Conservation (phyloP, 2,888 invertebrate genomes). For the Hoplodrina blanda region DNA sequence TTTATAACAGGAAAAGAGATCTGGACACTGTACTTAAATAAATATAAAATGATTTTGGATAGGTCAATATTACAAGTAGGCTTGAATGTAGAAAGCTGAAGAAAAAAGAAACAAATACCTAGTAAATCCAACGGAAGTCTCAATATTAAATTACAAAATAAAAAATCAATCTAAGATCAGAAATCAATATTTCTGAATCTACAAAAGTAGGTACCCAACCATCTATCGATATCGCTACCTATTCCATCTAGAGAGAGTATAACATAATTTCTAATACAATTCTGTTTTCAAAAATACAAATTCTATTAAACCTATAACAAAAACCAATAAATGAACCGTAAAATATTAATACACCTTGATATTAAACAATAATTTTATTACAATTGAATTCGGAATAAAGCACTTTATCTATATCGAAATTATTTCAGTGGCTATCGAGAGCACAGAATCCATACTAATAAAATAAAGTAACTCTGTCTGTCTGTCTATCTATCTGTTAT, state of each 20-base stretch:
- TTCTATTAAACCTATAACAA: conserved; percentile 14
- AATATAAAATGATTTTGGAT: no score
- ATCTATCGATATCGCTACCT: neutral
- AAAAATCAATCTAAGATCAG: neutral
- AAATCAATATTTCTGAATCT: neutral
- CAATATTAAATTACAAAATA: neutral
- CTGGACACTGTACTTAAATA: no score
- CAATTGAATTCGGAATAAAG: conserved; percentile 17
- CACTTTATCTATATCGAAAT: conserved; percentile 33
- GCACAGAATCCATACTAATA: conserved; percentile 6
- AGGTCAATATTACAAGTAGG: no score
- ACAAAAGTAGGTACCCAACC: neutral
- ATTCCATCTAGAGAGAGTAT: no score
- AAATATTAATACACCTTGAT: conserved; percentile 44
- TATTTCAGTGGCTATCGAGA: conserved; percentile 38
- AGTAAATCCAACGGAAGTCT: no score
- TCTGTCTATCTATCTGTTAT: no score
- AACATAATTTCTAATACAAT: neutral
- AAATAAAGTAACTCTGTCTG: no score
- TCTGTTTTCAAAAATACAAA: conserved; percentile 14
- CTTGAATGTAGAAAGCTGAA: neutral
- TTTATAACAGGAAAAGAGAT: no score
- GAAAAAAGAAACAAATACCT: neutral
- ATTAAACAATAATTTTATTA: conserved; percentile 27
- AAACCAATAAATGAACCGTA: conserved; percentile 19